These are phyloP conservation scores for Phalacrocorax pelagicus DNA, from an alignment of 2,113 vertebrate genomes.

Conservation along the genomic window DNA sequence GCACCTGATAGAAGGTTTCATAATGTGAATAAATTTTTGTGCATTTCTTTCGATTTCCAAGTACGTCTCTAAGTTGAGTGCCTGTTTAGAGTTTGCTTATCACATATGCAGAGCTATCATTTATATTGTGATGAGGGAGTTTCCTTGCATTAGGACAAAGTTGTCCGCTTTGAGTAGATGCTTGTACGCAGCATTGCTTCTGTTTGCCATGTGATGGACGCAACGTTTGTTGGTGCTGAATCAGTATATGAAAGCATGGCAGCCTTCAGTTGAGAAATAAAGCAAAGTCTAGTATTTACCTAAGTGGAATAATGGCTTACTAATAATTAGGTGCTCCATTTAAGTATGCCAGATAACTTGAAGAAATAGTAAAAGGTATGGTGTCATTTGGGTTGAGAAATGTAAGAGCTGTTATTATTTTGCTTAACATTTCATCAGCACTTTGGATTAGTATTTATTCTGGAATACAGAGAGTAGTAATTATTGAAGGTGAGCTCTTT, in stretches of 20 bases:
- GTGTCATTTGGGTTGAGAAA: not conserved
- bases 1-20: not conserved
- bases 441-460: conserved; percentile 7
- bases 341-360: not conserved
- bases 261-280: not conserved
- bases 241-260: not conserved
- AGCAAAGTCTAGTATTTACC: not conserved
- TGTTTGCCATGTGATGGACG: not conserved
- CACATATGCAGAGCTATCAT: not conserved
- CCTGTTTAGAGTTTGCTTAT: not conserved
- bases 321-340: not conserved
- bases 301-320: not conserved
- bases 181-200: not conserved
- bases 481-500: not conserved
- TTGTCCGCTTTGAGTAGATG: not conserved
- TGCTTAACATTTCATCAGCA: not conserved
- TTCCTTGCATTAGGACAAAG: not conserved
- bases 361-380: not conserved
- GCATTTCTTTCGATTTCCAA: not conserved
- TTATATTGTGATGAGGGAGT: not conserved
- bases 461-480: not conserved
- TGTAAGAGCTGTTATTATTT: not conserved
- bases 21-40: not conserved
- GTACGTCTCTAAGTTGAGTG: not conserved
- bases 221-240: not conserved